phyloP scores from a whole-genome alignment of 1,140 invertebrate species.

The Charaxes varanes region DNA sequence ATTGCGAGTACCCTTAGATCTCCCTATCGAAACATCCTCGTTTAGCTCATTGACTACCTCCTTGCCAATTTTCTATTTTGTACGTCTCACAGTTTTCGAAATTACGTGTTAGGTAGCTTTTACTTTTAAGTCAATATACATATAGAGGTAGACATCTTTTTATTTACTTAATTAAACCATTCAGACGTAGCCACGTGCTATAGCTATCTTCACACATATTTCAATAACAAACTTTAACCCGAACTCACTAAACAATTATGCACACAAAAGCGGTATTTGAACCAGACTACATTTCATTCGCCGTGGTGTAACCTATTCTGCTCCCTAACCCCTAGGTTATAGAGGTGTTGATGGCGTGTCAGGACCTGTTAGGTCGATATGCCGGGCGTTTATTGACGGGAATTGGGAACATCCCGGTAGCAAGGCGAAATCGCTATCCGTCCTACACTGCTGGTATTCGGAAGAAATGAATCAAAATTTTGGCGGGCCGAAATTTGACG shows the following conservation, averaged over 20 bases:
- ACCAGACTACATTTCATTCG: conserved; percentile 10
- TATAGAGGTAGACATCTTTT: too few relatives aligned
- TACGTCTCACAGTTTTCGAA: too few relatives aligned
- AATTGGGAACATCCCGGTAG: conserved; percentile 70
- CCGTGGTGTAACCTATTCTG: conserved; percentile 24
- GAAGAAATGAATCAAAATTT: conserved; percentile 9
- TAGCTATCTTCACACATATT: too few relatives aligned
- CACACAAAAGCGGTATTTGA: conserved; percentile 8
- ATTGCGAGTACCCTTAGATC: too few relatives aligned
- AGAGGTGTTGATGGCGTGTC: conserved; percentile 30
- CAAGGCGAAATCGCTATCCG: conserved; percentile 60
- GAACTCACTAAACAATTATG: conserved; percentile 7
- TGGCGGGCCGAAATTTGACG: too few relatives aligned
- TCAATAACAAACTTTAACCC: conserved; percentile 7
- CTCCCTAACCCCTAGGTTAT: conserved; percentile 21
- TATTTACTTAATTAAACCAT: too few relatives aligned
- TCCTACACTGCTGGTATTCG: conserved; percentile 21
- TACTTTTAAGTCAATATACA: too few relatives aligned
- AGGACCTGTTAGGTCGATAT: conserved; percentile 39
- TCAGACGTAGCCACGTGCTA: too few relatives aligned
- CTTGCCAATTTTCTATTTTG: too few relatives aligned
- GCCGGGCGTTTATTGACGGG: conserved; percentile 62
- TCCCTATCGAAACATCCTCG: too few relatives aligned
- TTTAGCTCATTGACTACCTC: too few relatives aligned
- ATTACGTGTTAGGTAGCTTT: too few relatives aligned